These are phyloP conservation scores for Melospiza melodia DNA, from an alignment of 2,113 vertebrate genomes.

Conservation along the genomic window DNA sequence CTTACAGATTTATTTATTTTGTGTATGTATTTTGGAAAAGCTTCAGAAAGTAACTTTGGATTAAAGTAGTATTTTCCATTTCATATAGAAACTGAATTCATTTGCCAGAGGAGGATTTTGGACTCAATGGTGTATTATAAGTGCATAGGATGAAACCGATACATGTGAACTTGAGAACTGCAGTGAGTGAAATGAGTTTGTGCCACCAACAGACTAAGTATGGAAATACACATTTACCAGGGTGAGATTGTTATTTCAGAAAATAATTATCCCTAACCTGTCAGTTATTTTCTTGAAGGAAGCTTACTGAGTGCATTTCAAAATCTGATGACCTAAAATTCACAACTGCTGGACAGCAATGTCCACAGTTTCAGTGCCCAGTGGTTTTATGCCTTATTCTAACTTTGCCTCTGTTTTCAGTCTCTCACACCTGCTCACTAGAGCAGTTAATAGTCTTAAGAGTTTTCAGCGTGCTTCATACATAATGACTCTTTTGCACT, in stretches of 20 bases:
- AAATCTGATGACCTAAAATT: not conserved
- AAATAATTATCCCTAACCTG: not conserved
- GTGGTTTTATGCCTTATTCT: not conserved
- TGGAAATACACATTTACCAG: not conserved
- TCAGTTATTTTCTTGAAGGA: not conserved
- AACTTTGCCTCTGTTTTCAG: not conserved
- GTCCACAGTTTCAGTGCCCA: not conserved
- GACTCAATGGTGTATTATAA: not conserved
- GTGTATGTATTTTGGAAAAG: not conserved
- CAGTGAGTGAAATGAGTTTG: not conserved
- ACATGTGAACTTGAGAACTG: not conserved
- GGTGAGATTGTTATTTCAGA: not conserved
- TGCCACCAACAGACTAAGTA: not conserved
- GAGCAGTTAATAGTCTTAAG: not conserved
- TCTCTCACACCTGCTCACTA: not conserved
- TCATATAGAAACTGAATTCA: not conserved
- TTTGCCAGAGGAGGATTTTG: not conserved
- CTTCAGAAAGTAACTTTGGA: not conserved
- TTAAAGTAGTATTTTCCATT: not conserved
- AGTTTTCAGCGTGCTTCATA: not conserved
- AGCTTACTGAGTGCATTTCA: not conserved
- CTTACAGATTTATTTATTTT: conserved; percentile 8
- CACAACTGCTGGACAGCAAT: not conserved
- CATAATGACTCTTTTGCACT: not conserved
- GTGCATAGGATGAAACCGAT: not conserved